Evolutionary conservation across 2,888 invertebrate species (phyloP), one percentile per base, ranked within the genome.

Genomic region (Leptinotarsa rubiginosa): DNA sequence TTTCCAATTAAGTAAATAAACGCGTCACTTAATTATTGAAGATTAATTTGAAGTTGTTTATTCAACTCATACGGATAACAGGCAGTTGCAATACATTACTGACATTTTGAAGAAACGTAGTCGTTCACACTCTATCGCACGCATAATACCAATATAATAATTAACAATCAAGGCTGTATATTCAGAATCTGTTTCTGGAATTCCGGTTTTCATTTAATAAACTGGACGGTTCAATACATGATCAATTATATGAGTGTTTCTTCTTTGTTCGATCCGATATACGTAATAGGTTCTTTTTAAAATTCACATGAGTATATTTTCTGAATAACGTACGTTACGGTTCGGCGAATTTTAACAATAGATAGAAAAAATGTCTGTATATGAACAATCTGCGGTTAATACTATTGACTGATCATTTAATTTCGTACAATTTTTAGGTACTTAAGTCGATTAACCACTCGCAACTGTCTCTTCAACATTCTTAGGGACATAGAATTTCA

Each of bases 381-480:
- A 65, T 68, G 73, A 70, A 77, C 71, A 74, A 77, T 74, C 70
- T 74, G 73, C 69, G 65, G 64, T 71, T 71, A 66, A 69, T 74
- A 68, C 69, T 65, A 75, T 77, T 74, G 77, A 75, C 22, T 69
- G 77, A 75, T 77, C 66, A 69, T 74, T 77, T 73, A 70, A 74
- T 74, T 77, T 74, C 71, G 70, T 74, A 56, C 73, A 76, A 76
- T 76, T 78, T 78, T 76, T 78, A 69, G 73, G 69, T 75, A 54
- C 62, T 73, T 77, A 65, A 73, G 66, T 73, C 70, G 69, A 22
- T 67, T 75, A 65, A 70, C 49, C 59, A 69, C 65, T 65, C 68
- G 54, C 74, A n/a, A 50, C 67, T 59, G 67, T 72, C 73, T 62
- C 41, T 47, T 50, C n/a, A 67, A 31, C n/a, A 52, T 49, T 49